A percentile compares a stretch with the other conserved stretches of the same genome.
phyloP scores from a whole-genome alignment of 2,797 vertebrate species.

The Ptychobarbus kaznakovi region DNA sequence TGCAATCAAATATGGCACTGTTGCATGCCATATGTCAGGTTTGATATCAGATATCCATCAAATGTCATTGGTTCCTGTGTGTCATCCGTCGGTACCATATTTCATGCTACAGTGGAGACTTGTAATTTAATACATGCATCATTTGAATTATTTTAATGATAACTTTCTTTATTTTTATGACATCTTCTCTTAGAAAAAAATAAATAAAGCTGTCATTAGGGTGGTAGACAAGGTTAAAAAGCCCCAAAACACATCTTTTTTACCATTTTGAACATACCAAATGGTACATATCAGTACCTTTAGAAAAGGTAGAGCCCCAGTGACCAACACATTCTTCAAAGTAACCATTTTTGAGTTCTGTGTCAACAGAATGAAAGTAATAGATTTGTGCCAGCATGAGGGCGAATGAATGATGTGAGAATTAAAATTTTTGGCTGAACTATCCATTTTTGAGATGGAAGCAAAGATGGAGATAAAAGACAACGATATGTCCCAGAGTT shows the following conservation, averaged over 20 bases:
- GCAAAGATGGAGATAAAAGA: neutral
- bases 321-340: neutral
- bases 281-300: neutral
- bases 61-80: slow-evolving; percentile 4
- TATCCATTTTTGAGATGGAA: neutral
- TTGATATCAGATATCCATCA: slow-evolving; percentile 21
- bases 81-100: neutral
- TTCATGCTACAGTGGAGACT: neutral
- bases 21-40: slow-evolving; percentile 8
- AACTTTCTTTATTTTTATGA: too few relatives aligned
- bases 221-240: neutral
- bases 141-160: neutral
- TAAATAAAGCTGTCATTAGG: neutral
- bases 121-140: neutral
- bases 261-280: neutral
- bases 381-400: neutral
- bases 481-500: neutral
- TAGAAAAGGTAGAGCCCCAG: neutral
- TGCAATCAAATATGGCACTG: neutral
- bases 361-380: neutral
- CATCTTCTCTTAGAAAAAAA: neutral
- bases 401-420: neutral
- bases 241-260: neutral
- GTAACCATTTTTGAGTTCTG: neutral
- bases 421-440: neutral